Conservation (phyloP, 2,888 invertebrate genomes). For the Dryadula phaetusa region DNA sequence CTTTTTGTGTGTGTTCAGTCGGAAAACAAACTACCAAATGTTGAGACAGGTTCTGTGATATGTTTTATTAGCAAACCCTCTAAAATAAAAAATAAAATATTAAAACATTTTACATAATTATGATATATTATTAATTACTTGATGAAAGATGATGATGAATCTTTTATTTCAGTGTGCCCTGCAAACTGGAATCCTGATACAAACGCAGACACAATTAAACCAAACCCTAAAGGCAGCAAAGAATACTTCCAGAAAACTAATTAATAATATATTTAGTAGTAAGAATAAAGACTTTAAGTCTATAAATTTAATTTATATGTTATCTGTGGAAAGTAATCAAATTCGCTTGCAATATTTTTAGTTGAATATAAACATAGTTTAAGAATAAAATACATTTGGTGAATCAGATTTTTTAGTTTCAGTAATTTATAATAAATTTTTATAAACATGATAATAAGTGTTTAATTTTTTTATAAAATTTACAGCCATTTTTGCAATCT, state of each 20-base stretch:
- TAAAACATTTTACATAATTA: no score
- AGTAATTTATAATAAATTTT: neutral
- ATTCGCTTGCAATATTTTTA: neutral
- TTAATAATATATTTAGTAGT: constrained; percentile 47
- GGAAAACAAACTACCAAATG: no score
- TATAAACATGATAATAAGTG: neutral
- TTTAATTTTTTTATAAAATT: neutral
- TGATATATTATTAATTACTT: no score
- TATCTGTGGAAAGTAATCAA: neutral
- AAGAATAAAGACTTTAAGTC: constrained; percentile 10
- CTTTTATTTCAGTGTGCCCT: constrained; percentile 90
- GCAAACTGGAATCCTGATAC: constrained; percentile 96
- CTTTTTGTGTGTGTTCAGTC: no score
- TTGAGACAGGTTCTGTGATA: no score
- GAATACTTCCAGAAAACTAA: constrained; percentile 91
- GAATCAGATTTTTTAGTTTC: neutral
- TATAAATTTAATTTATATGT: constrained; percentile 9
- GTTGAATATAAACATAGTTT: neutral
- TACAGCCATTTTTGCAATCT: neutral
- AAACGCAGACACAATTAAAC: constrained; percentile 94
- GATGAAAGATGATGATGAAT: no score
- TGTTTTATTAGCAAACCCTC: no score
- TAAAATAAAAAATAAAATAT: no score
- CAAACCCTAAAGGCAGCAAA: constrained; percentile 92
- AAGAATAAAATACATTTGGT: neutral